Percentiles rank a stretch among this genome's conserved stretches.
Conservation (phyloP, 2,888 invertebrate species). For the Caenorhabditis japonica region DNA sequence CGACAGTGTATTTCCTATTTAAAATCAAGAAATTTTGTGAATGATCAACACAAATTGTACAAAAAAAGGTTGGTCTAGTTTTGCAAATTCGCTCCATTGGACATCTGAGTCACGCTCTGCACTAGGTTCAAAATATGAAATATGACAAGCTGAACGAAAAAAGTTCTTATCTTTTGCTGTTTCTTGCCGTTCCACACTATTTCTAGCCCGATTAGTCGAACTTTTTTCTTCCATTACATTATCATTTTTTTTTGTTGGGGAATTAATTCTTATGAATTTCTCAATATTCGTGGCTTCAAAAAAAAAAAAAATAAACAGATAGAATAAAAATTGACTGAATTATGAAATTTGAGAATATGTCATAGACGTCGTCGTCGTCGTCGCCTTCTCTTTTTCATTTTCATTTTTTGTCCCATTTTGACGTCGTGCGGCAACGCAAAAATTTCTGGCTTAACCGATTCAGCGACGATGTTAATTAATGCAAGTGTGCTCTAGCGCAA, state of each 20-base stretch:
- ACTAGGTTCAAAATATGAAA: no score
- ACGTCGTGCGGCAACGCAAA: no score
- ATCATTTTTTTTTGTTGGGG: neutral
- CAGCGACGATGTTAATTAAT: no score
- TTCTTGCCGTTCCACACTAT: slow-evolving; percentile 31
- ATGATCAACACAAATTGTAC: slow-evolving; percentile 1
- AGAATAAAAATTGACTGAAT: no score
- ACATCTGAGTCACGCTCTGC: no score
- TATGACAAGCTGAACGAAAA: no score
- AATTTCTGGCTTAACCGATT: no score
- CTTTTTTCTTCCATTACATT: slow-evolving; percentile 1
- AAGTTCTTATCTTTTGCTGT: slow-evolving; percentile 5
- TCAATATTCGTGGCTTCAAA: neutral
- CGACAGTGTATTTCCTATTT: no score
- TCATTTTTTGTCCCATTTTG: no score
- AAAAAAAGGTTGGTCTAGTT: slow-evolving; percentile 18
- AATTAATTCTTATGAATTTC: neutral
- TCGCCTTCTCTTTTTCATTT: neutral
- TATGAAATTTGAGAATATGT: slow-evolving; percentile 28
- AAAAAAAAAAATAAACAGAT: no score
- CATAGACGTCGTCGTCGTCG: slow-evolving; percentile 11
- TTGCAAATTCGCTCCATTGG: neutral
- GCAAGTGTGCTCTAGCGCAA: no score
- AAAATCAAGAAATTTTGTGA: neutral
- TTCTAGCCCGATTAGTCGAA: slow-evolving; percentile 23